Evolutionary conservation across 2,888 invertebrate genomes (phyloP).

Genomic region (Caenorhabditis auriculariae): DNA sequence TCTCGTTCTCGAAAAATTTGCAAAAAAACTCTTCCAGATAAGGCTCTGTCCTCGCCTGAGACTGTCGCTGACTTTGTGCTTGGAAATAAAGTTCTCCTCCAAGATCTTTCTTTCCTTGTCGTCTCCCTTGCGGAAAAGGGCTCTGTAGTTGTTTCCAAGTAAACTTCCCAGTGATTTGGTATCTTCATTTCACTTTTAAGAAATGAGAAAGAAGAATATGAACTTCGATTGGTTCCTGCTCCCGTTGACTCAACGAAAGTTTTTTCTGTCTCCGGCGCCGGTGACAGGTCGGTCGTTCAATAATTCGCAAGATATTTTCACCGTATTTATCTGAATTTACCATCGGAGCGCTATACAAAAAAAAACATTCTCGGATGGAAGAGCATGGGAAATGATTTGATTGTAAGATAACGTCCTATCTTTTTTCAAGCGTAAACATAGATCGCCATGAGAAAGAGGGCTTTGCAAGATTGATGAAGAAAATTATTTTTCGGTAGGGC

Average conservation of each 20-base stretch:
- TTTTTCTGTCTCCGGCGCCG: slow-evolving; percentile 59
- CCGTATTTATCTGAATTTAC: too few species aligned
- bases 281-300: slow-evolving; percentile 37
- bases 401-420: too few species aligned
- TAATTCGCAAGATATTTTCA: too few species aligned
- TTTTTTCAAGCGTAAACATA: too few species aligned
- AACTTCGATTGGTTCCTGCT: slow-evolving; percentile 8
- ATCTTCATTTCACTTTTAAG: too few species aligned
- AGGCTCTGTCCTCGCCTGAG: slow-evolving; percentile 5
- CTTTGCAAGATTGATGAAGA: too few species aligned
- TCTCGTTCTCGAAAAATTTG: slow-evolving; percentile 1
- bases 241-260: slow-evolving; percentile 24
- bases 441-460: too few species aligned
- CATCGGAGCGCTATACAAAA: too few species aligned
- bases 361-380: too few species aligned
- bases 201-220: slow-evolving; percentile 9
- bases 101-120: slow-evolving; percentile 24
- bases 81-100: slow-evolving; percentile 8
- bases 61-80: slow-evolving; percentile 8
- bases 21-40: slow-evolving; percentile 6
- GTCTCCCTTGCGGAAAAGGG: slow-evolving; percentile 37
- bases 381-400: too few species aligned
- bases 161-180: too few species aligned
- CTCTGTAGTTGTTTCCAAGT: slow-evolving; percentile 26
- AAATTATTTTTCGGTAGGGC: too few species aligned